Evolutionary conservation across 2,888 invertebrate genomes (phyloP).

Genomic region (Drosophila formosana): DNA sequence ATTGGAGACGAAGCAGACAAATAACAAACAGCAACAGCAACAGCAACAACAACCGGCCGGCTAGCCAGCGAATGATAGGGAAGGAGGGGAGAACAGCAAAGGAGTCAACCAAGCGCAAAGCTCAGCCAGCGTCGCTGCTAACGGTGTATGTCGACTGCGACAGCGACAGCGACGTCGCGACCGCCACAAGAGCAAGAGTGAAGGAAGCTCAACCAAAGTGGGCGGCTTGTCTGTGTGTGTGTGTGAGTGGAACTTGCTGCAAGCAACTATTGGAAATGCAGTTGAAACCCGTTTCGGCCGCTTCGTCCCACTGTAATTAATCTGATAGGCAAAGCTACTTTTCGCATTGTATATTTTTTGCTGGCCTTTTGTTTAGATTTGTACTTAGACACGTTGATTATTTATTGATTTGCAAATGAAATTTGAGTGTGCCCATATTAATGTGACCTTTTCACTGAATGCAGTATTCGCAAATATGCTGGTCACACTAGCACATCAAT

Average conservation of each 20-base stretch:
- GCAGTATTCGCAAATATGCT: no score
- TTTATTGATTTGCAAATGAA: conserved; percentile 1
- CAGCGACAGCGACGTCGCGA: conserved; percentile 7
- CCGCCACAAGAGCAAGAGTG: conserved; percentile 3
- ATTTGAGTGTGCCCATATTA: not conserved
- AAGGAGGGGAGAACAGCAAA: conserved; percentile 19
- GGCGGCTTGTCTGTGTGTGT: conserved; percentile 23
- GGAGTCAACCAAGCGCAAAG: conserved; percentile 60
- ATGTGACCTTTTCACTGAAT: no score
- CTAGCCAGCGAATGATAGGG: conserved; percentile 25
- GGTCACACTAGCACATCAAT: no score
- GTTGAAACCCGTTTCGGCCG: conserved; percentile 69
- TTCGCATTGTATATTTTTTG: conserved; percentile 2
- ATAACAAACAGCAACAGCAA: conserved; percentile 26
- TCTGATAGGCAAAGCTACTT: conserved; percentile 51
- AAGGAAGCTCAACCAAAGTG: conserved; percentile 23
- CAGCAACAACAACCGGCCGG: conserved; percentile 66
- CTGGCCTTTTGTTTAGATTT: conserved; percentile 13
- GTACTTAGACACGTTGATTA: not conserved
- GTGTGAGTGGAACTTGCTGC: conserved; percentile 6
- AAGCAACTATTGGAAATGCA: conserved; percentile 50
- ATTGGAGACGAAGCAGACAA: conserved; percentile 44
- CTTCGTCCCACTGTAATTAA: conserved; percentile 49
- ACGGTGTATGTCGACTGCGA: conserved; percentile 29
- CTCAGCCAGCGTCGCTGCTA: conserved; percentile 42